A percentile compares a stretch with the other conserved stretches of the same genome.
Conservation (phyloP, 2,888 invertebrate genomes). For the Flabesymbios commensalis region DNA sequence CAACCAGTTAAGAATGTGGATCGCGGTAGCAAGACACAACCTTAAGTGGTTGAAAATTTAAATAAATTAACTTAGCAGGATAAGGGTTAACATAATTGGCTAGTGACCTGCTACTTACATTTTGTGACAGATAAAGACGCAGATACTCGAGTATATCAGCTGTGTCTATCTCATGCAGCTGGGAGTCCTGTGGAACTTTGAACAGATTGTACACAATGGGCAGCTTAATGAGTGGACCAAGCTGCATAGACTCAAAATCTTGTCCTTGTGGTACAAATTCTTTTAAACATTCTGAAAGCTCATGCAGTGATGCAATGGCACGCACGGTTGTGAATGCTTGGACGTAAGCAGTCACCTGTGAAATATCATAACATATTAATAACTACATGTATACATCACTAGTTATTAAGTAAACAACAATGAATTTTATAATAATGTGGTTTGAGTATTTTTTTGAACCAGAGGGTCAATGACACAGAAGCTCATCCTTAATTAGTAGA, state of each 20-base stretch:
- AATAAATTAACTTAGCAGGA: no score
- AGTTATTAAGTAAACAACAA: constrained; percentile 10
- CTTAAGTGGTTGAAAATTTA: no score
- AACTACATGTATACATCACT: not conserved
- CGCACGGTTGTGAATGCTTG: constrained; percentile 46
- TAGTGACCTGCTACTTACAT: no score
- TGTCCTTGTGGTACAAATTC: constrained; percentile 41
- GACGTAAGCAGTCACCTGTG: constrained; percentile 49
- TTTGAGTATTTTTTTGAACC: not conserved
- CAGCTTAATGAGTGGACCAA: constrained; percentile 53
- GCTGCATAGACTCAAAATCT: constrained; percentile 44
- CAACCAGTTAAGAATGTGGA: no score
- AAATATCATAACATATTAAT: no score
- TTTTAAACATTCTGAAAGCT: constrained; percentile 44
- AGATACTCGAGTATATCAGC: constrained; percentile 44
- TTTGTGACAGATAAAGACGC: constrained; percentile 42
- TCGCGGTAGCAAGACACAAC: no score
- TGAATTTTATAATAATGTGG: not conserved
- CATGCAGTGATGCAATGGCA: constrained; percentile 49
- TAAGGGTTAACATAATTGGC: no score
- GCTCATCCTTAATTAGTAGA: no score
- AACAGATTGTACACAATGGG: constrained; percentile 50
- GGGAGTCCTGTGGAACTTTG: constrained; percentile 49
- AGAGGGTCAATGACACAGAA: no score
- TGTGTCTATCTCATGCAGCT: constrained; percentile 50